Conservation (phyloP, 2,113 vertebrate species). For the Anarrhichthys ocellatus region DNA sequence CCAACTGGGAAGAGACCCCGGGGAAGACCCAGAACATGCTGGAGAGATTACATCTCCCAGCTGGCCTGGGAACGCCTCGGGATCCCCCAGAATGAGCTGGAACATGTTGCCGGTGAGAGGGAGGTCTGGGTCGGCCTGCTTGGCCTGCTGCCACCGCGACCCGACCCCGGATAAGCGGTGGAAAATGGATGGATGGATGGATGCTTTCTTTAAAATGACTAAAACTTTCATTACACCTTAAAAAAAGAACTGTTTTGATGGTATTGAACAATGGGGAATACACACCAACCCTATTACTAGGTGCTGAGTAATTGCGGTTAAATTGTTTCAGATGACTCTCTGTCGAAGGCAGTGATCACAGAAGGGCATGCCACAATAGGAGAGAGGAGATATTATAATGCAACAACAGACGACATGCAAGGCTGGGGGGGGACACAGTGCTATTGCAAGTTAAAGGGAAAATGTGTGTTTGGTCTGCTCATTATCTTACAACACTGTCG, state of each 20-base stretch:
- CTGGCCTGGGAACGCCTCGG: too few species aligned
- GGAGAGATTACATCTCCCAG: too few species aligned
- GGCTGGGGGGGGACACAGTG: conserved; percentile 9
- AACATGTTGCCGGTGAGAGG: too few species aligned
- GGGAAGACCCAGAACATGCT: too few species aligned
- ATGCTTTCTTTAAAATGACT: not conserved
- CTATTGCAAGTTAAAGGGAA: conserved; percentile 38
- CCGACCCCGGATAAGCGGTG: too few species aligned
- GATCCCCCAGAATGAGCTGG: too few species aligned
- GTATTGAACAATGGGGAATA: conserved; percentile 5
- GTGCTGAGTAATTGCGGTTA: conserved; percentile 16
- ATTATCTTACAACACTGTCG: conserved; percentile 50
- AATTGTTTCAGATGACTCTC: conserved; percentile 31
- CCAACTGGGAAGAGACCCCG: too few species aligned
- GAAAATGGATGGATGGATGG: too few species aligned
- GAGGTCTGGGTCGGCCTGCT: too few species aligned
- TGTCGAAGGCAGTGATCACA: conserved; percentile 16
- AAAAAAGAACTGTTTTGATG: not conserved
- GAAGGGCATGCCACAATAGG: conserved; percentile 13
- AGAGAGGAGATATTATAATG: conserved; percentile 25
- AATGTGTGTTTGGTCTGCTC: conserved; percentile 44
- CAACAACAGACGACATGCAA: conserved; percentile 25
- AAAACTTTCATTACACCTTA: not conserved
- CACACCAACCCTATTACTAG: conserved; percentile 4
- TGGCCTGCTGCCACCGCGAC: too few species aligned